Percentiles rank a stretch among this genome's conserved stretches.
Evolutionary conservation across 92 coral and sea anemone species (phyloP).

Genomic region (Actinernus sp.): DNA sequence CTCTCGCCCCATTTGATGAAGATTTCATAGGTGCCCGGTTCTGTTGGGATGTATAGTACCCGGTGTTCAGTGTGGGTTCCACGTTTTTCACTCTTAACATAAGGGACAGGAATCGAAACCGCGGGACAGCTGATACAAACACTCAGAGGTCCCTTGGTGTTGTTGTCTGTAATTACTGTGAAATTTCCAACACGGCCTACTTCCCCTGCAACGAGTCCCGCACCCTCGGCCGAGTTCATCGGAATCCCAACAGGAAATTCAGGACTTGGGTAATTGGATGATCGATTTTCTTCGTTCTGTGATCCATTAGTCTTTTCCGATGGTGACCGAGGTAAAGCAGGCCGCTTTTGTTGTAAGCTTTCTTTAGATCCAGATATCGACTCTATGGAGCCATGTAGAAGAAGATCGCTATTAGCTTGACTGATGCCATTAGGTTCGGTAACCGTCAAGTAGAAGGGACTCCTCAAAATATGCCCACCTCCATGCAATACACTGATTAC

Average conservation of each 20-base stretch:
- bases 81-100: slow-evolving; percentile 88
- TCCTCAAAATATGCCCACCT: slow-evolving; percentile 93
- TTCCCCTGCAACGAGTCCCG: slow-evolving; percentile 89
- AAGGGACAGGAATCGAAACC: slow-evolving; percentile 98
- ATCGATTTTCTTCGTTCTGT: not conserved
- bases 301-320: not conserved
- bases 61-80: slow-evolving; percentile 76
- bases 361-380: not conserved
- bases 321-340: not conserved
- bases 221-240: slow-evolving; percentile 88
- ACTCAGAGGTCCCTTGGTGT: slow-evolving; percentile 93
- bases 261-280: not conserved
- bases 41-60: slow-evolving; percentile 93
- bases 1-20: slow-evolving; percentile 95
- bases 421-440: slow-evolving; percentile 29
- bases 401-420: not conserved
- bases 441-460: slow-evolving; percentile 93
- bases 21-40: slow-evolving; percentile 95
- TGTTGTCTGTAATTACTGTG: slow-evolving; percentile 90
- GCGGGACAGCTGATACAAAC: slow-evolving; percentile 99
- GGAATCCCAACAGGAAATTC: slow-evolving; percentile 28
- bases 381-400: slow-evolving; percentile 7
- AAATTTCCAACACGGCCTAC: slow-evolving; percentile 93
- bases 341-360: slow-evolving; percentile 2
- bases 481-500: slow-evolving; percentile 87